Evolutionary conservation across 2,113 vertebrate genomes (phyloP).

Genomic region (Pterocles gutturalis): DNA sequence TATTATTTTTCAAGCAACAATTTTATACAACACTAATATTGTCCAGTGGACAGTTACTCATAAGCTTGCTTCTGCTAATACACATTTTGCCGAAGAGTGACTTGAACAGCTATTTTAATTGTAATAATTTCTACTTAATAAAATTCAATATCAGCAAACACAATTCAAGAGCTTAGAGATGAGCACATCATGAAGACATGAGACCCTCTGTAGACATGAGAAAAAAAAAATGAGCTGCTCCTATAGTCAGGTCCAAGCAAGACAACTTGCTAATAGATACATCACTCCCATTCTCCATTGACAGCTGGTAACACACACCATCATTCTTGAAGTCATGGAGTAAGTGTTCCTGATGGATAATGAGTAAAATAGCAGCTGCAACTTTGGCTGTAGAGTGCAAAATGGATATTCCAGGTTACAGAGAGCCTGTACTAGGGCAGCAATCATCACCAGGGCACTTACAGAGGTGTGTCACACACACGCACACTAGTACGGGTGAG

Average conservation of each 20-base stretch:
- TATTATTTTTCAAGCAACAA: background rate
- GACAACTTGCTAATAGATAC: background rate
- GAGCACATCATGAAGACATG: background rate
- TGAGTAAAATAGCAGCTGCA: background rate
- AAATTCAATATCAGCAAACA: background rate
- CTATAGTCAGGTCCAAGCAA: background rate
- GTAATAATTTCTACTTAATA: background rate
- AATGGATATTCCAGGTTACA: background rate
- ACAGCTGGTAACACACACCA: background rate
- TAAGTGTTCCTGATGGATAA: background rate
- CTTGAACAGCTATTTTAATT: conserved; percentile 2
- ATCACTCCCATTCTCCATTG: background rate
- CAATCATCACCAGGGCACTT: background rate
- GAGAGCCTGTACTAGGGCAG: background rate
- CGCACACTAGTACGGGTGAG: background rate
- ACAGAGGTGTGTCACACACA: background rate
- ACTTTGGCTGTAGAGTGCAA: background rate
- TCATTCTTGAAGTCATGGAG: background rate
- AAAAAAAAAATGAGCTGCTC: background rate
- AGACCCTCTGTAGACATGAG: background rate
- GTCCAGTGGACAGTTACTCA: conserved; percentile 20
- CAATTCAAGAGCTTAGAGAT: background rate
- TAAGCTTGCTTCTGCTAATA: background rate
- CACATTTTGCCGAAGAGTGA: background rate
- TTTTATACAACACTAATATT: background rate